These are phyloP conservation scores for Aulostomus chinensis DNA, from an alignment of 2,797 vertebrate genomes.

Conservation along the genomic window DNA sequence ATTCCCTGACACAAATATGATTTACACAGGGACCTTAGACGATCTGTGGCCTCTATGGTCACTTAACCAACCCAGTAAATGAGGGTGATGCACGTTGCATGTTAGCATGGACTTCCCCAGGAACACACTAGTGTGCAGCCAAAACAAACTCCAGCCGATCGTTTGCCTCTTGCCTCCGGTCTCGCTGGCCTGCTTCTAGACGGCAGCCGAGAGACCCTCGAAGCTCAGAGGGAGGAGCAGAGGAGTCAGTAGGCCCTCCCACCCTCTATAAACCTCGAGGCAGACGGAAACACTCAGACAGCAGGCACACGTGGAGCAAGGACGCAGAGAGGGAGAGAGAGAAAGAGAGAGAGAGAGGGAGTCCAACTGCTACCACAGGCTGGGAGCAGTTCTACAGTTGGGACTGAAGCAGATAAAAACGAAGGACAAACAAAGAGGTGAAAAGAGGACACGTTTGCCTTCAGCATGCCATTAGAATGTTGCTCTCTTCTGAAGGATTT, in stretches of 20 bases:
- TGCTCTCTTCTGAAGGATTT: conserved; percentile 49
- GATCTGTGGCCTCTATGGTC: conserved; percentile 21
- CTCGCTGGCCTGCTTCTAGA: conserved; percentile 75
- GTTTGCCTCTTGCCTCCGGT: conserved; percentile 75
- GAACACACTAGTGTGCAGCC: conserved; percentile 61
- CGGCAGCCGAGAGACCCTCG: conserved; percentile 72
- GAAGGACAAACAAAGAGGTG: conserved; percentile 31
- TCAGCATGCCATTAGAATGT: conserved; percentile 30
- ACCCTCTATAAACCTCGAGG: conserved; percentile 81
- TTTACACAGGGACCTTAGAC: no score
- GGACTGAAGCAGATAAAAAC: conserved; percentile 43
- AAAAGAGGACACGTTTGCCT: conserved; percentile 27
- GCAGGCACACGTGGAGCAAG: conserved; percentile 82
- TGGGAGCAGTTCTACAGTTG: conserved; percentile 38
- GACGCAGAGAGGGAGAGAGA: conserved; percentile 52
- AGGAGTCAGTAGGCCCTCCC: conserved; percentile 70
- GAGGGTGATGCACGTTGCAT: conserved; percentile 51
- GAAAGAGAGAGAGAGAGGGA: conserved; percentile 44
- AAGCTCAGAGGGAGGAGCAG: conserved; percentile 69
- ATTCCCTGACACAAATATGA: no score
- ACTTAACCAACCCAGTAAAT: conserved; percentile 19
- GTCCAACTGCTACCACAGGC: conserved; percentile 46
- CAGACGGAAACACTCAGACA: conserved; percentile 85
- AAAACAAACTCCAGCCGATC: conserved; percentile 76
- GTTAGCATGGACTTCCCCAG: conserved; percentile 70